Conservation (phyloP, 2,797 vertebrate species). For the Sebastes matsubarae region DNA sequence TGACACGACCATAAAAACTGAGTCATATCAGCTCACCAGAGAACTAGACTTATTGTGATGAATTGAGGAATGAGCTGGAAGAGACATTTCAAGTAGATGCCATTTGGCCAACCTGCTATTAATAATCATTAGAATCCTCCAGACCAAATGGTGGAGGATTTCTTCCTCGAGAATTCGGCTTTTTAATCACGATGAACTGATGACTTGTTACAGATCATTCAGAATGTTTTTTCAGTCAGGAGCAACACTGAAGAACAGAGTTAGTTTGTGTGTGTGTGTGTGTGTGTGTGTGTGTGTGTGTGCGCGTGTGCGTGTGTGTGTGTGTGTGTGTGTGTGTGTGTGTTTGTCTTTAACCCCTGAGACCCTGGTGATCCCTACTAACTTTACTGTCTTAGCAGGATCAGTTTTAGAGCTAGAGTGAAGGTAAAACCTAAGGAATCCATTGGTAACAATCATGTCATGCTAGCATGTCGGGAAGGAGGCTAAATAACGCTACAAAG, state of each 20-base stretch:
- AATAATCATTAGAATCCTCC: neutral
- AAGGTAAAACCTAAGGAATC: no score
- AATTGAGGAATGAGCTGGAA: neutral
- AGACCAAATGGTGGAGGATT: neutral
- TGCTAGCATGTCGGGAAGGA: no score
- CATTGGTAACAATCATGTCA: no score
- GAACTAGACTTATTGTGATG: neutral
- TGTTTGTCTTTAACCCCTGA: no score
- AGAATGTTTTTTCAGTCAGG: neutral
- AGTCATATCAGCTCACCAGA: neutral
- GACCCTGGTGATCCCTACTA: no score
- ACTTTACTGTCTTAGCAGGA: no score
- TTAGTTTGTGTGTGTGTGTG: neutral
- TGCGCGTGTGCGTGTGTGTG: accelerated
- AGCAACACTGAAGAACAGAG: neutral
- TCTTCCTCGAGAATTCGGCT: neutral
- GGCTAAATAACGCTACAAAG: no score
- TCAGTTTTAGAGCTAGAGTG: no score
- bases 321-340: no score
- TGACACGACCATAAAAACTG: neutral
- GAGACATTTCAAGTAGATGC: neutral
- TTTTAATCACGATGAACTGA: neutral
- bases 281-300: no score
- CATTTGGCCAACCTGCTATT: neutral
- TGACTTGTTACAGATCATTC: neutral